Evolutionary conservation across 2,888 invertebrate species (phyloP), one percentile per base, ranked within the genome.

Genomic region (Seira musarum): DNA sequence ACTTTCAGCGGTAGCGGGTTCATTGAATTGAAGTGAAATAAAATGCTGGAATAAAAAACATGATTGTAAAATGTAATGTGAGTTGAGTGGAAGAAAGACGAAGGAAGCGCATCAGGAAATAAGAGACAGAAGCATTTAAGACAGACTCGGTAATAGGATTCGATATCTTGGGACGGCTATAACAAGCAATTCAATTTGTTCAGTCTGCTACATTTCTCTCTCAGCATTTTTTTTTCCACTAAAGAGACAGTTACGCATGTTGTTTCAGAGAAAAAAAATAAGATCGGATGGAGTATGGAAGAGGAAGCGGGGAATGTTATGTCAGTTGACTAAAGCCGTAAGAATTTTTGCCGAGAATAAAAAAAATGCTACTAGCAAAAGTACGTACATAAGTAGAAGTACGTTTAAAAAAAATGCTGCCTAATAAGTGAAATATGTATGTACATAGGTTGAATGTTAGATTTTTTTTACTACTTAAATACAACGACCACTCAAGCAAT

Each of bases 181-280:
- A 73, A n/a, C n/a, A n/a, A 60, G 64, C 76, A 30, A 72, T 79
- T 71, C 79, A 72, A 79, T 77, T 77, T 76, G 76, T 57, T 60
- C 77, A 64, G 64, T 72, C 79, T 79, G 71, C 67, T 79, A 72
- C 72, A 61, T 24, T 53, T 63, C n/a, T n/a, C n/a, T n/a, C n/a
- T n/a, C n/a, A n/a, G n/a, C n/a, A n/a, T 49, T 13, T 60, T n/a
- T 76, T 76, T 53, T 65, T 66, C 70, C 77, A 78, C 71, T 71
- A 78, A 78, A 71, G 77, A 40, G 40, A 78, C 77, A 78, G 66
- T 78, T 78, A 69, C 76, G 69, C 69, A 68, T 75, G 75, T 75
- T 60, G 67, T 75, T 40, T 40, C 40, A 40, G 13, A 13, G 40
- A 40, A 40, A 40, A 40, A 8, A 13, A 68, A 66, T 68, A 75